A percentile compares a stretch with the other conserved stretches of the same genome.
Conservation (phyloP, 2,888 invertebrate species). For the Spisula solida region DNA sequence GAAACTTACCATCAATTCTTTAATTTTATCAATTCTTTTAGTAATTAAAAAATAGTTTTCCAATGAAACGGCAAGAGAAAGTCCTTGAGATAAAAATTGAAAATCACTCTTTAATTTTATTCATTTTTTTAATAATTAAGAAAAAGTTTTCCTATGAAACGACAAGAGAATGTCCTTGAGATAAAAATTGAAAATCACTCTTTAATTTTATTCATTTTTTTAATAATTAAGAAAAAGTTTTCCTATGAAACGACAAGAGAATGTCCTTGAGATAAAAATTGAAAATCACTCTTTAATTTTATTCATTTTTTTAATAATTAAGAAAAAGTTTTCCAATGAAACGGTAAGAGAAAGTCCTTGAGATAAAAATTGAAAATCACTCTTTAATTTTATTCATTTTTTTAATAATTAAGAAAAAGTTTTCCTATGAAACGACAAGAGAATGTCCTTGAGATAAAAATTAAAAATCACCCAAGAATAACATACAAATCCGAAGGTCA, state of each 20-base stretch:
- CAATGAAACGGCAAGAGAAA: not conserved
- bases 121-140: not conserved
- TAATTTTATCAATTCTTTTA: not conserved
- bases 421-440: not conserved
- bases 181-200: not conserved
- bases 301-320: not conserved
- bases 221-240: not conserved
- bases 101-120: not conserved
- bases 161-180: not conserved
- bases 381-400: not conserved
- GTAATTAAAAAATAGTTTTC: not conserved
- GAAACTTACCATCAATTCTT: no score
- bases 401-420: not conserved
- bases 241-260: not conserved
- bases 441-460: not conserved
- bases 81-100: not conserved
- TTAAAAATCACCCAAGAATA: not conserved
- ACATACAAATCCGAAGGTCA: slow-evolving; percentile 12
- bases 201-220: not conserved
- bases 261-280: not conserved
- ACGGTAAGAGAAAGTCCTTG: not conserved
- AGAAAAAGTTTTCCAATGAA: not conserved
- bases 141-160: not conserved
- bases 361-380: not conserved
- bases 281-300: not conserved